phyloP scores from a whole-genome alignment of 2,113 vertebrate species.

The Craseonycteris thonglongyai region DNA sequence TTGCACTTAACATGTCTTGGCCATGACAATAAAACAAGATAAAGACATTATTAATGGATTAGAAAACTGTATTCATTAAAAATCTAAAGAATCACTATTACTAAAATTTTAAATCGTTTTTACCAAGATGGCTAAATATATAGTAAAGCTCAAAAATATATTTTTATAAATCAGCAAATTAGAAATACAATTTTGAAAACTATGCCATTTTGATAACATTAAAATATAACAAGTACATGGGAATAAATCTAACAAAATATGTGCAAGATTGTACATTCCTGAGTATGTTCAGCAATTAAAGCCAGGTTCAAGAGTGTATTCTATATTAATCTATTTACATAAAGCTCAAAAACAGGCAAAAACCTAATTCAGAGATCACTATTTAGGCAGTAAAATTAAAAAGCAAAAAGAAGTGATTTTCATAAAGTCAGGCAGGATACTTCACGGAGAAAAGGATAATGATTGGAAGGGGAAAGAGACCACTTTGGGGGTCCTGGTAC shows the following conservation, averaged over 20 bases:
- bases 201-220: background rate
- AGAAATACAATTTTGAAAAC: background rate
- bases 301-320: background rate
- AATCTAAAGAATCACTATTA: background rate
- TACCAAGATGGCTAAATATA: background rate
- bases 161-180: background rate
- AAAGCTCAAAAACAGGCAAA: background rate
- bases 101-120: background rate
- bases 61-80: background rate
- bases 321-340: background rate
- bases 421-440: background rate
- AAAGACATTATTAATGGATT: background rate
- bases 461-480: background rate
- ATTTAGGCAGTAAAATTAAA: background rate
- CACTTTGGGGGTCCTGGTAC: background rate
- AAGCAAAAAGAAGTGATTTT: background rate
- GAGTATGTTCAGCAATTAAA: background rate
- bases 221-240: background rate
- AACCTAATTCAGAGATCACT: background rate
- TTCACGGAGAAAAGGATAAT: background rate
- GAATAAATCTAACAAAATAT: background rate
- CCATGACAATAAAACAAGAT: background rate
- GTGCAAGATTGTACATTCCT: background rate
- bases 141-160: background rate
- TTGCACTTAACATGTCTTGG: background rate